A percentile compares a stretch with the other conserved stretches of the same genome.
Evolutionary conservation across 2,888 invertebrate species (phyloP).

Genomic region (Congeria kusceri): DNA sequence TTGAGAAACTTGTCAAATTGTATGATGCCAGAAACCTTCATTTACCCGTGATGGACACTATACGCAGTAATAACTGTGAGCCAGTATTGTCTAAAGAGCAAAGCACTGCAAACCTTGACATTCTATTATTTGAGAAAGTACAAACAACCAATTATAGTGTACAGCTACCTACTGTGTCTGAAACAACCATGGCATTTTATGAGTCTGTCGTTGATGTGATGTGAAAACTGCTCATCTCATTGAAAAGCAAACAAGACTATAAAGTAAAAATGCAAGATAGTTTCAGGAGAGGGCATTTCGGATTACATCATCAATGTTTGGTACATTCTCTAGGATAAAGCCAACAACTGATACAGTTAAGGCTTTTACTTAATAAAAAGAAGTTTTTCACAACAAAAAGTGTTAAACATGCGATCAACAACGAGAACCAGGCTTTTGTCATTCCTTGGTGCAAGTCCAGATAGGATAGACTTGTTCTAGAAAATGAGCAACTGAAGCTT

Average conservation of each 20-base stretch:
- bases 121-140: too few relatives aligned
- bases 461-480: constrained; percentile 24
- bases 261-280: constrained; percentile 20
- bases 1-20: constrained; percentile 19
- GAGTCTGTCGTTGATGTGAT: too few relatives aligned
- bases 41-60: constrained; percentile 13
- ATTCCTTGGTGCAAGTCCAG: constrained; percentile 33
- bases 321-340: constrained; percentile 21
- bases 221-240: constrained; percentile 3
- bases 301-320: constrained; percentile 17
- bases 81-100: constrained; percentile 18
- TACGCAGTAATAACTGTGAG: constrained; percentile 11
- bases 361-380: constrained; percentile 16
- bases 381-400: background rate
- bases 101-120: constrained; percentile 6
- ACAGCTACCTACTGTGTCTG: too few relatives aligned
- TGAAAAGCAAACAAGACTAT: constrained; percentile 26
- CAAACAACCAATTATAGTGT: too few relatives aligned
- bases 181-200: too few relatives aligned
- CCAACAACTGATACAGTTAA: constrained; percentile 4
- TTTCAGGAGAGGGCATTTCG: constrained; percentile 16
- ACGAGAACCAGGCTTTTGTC: constrained; percentile 21
- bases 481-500: constrained; percentile 18
- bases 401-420: constrained; percentile 15
- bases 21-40: constrained; percentile 10